Conservation (phyloP, 2,797 vertebrate species). For the Dromococcyx pavoninus region DNA sequence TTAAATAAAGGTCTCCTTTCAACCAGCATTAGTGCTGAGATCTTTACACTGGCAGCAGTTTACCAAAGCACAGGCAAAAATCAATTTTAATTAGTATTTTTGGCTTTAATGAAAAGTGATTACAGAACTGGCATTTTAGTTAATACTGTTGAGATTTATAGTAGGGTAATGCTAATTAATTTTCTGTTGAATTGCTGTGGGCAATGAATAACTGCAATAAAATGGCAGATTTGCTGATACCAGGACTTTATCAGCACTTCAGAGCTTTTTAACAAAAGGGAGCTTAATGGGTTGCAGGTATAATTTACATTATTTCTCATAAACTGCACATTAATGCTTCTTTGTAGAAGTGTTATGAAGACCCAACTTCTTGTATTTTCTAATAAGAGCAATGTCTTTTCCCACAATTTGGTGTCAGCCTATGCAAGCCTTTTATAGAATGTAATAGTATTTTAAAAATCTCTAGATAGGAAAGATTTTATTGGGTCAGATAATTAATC, state of each 20-base stretch:
- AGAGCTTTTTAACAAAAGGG: slow-evolving; percentile 71
- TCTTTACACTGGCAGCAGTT: slow-evolving; percentile 73
- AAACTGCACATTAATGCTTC: slow-evolving; percentile 64
- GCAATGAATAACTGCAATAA: slow-evolving; percentile 78
- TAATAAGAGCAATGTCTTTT: slow-evolving; percentile 48
- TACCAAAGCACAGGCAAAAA: slow-evolving; percentile 77
- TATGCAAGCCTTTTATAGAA: slow-evolving; percentile 39
- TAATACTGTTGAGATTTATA: slow-evolving; percentile 82
- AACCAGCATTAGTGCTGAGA: slow-evolving; percentile 58
- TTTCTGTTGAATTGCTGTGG: slow-evolving; percentile 78
- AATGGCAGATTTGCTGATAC: slow-evolving; percentile 77
- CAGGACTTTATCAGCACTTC: slow-evolving; percentile 71
- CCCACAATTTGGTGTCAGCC: slow-evolving; percentile 52
- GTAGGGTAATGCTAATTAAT: slow-evolving; percentile 81
- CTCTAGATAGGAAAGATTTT: not conserved
- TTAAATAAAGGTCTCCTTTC: slow-evolving; percentile 76
- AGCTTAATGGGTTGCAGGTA: slow-evolving; percentile 72
- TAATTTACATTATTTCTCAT: slow-evolving; percentile 68
- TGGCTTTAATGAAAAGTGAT: slow-evolving; percentile 84
- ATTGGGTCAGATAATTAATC: not conserved
- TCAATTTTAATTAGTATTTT: slow-evolving; percentile 88
- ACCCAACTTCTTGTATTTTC: slow-evolving; percentile 59
- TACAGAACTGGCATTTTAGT: slow-evolving; percentile 83
- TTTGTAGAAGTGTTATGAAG: slow-evolving; percentile 55
- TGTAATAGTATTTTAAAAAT: slow-evolving; percentile 41